Base-by-base conservation (phyloP, 2,797 vertebrate species). In the Danio aesculapii region DNA sequence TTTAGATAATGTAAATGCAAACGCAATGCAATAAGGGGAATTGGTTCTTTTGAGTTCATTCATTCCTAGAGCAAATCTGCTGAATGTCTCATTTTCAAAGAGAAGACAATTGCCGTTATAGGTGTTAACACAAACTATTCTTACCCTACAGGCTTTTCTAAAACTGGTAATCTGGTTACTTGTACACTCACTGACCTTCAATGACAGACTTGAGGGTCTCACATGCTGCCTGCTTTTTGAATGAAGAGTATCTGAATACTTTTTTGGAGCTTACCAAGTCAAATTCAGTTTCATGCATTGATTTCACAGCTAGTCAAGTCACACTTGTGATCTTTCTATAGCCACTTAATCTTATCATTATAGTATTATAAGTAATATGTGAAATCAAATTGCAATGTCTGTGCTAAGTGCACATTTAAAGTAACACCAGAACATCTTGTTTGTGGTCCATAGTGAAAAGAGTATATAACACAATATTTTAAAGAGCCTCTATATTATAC, bases 161-260 rank as follows among this genome's bases (percentile, higher is more conserved):
- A 70, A 17, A 16, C n/a, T n/a, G 50, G 49, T 53, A n/a, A 39
- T 9, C 21, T 12, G 49, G 39, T 53, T 41, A 21, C 46, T 12
- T 21, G 64, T 39, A 17, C 55, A 61, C 19, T 30, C 17, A 46
- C 14, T 30, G 72, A 74, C 44, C 46, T 62, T 75, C 57, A 49
- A 50, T n/a, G 13, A 49, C 49, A n/a, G 44, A 14, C 19, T 39
- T 16, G 5, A 47, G 9, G 0, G 8, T 53, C 21, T 53, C 49
- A 69, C 57, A 46, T 75, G 14, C 21, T 75, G 46, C 30, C 57
- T 74, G 71, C 57, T 39, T 30, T 74, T 8, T 74, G 13, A 74
- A 74, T 49, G 57, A 61, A 74, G 55, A 16, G 13, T 12, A 61
- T 61, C 55, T 74, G 50, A 47, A 46, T 74, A 13, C 8, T 12